These are phyloP conservation scores for Willowsia nigromaculata DNA, from an alignment of 2,888 invertebrate genomes.

Conservation along the genomic window DNA sequence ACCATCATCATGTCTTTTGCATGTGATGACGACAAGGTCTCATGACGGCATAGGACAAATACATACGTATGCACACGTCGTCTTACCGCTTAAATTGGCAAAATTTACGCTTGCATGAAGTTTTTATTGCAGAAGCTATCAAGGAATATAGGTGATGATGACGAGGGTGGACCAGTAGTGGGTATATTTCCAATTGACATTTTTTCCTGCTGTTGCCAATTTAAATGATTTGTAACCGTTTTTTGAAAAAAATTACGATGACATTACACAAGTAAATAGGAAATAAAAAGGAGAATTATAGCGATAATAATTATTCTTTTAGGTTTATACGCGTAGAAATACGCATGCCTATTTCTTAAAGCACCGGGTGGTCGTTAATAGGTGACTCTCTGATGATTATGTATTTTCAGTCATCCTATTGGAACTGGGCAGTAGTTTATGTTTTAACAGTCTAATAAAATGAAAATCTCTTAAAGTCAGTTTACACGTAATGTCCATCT, in stretches of 20 bases:
- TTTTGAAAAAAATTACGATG: neutral
- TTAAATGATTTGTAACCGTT: slow-evolving; percentile 42
- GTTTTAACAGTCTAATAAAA: neutral
- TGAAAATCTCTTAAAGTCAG: neutral
- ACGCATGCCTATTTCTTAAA: neutral
- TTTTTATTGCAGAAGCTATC: neutral
- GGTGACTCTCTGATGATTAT: neutral
- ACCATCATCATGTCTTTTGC: neutral
- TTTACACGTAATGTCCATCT: neutral
- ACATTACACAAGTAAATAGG: neutral
- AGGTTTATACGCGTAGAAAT: neutral
- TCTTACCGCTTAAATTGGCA: neutral
- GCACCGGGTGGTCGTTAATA: neutral
- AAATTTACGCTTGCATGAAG: slow-evolving; percentile 3
- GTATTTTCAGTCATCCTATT: too few species aligned
- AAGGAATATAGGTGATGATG: neutral
- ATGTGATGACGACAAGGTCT: slow-evolving; percentile 31
- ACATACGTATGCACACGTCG: neutral
- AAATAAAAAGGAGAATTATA: slow-evolving; percentile 8
- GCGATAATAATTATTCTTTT: slow-evolving; percentile 22
- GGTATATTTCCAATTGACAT: neutral
- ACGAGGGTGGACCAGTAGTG: neutral
- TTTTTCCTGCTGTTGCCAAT: slow-evolving; percentile 24
- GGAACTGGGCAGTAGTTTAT: neutral
- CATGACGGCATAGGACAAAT: slow-evolving; percentile 48